Conservation (phyloP, 2,113 vertebrate species). For the Gallinago jamesoni region DNA sequence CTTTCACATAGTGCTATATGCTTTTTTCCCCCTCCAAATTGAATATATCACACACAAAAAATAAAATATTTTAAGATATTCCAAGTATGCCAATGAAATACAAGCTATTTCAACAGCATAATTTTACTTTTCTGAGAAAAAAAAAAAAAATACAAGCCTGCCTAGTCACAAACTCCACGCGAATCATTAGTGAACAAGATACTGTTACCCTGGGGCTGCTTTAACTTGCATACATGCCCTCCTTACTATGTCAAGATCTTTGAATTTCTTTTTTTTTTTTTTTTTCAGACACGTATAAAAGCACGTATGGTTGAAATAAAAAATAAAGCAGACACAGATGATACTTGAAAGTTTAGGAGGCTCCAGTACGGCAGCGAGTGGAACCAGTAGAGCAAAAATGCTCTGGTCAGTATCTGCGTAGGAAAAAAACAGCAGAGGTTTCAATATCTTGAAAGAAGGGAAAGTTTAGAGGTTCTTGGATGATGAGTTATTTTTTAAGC, state of each 20-base stretch:
- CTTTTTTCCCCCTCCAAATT: not conserved
- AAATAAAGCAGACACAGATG: conserved; percentile 62
- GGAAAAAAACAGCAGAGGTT: not conserved
- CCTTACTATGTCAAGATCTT: conserved; percentile 46
- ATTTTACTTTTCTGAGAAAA: not conserved
- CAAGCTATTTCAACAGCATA: not conserved
- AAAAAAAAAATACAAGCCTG: conserved; percentile 9
- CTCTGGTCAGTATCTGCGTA: not conserved
- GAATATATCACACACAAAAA: not conserved
- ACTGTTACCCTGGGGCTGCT: conserved; percentile 29
- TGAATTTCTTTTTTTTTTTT: conserved; percentile 3
- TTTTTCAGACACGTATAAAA: conserved; percentile 61
- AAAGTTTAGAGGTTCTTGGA: not conserved
- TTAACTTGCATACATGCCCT: conserved; percentile 29
- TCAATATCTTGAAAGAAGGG: not conserved
- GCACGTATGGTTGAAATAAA: conserved; percentile 63
- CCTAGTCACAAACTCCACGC: conserved; percentile 25
- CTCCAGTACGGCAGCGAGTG: not conserved
- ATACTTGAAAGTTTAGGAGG: conserved; percentile 38
- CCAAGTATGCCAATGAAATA: not conserved
- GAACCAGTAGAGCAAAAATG: not conserved
- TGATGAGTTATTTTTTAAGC: not conserved
- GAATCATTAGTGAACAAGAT: conserved; percentile 47
- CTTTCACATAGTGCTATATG: not conserved
- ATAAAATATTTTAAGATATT: not conserved